These are phyloP conservation scores for Zaprionus bogoriensis DNA, from an alignment of 2,888 invertebrate species.

Conservation along the genomic window DNA sequence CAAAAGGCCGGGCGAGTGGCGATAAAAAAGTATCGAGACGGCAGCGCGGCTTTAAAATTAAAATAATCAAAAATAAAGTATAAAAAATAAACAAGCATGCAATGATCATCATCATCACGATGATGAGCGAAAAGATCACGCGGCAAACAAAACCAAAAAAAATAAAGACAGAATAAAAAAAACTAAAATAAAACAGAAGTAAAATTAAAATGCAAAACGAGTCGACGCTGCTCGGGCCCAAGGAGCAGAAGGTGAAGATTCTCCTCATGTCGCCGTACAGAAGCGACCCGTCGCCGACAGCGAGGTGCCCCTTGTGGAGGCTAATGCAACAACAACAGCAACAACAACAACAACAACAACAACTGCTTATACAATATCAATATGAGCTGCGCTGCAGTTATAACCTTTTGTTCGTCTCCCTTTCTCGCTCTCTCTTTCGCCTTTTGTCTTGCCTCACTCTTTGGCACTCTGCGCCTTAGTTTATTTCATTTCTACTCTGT, in stretches of 20 bases:
- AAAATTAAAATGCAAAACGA: slow-evolving; percentile 80
- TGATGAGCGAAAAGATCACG: slow-evolving; percentile 49
- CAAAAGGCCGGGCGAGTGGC: slow-evolving; percentile 63
- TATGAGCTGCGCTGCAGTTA: slow-evolving; percentile 61
- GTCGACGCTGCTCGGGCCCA: slow-evolving; percentile 46
- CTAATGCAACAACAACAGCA: slow-evolving; percentile 43
- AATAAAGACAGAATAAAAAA: slow-evolving; percentile 17
- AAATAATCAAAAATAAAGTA: slow-evolving; percentile 75
- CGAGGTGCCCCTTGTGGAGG: slow-evolving; percentile 34
- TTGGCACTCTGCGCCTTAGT: slow-evolving; percentile 39
- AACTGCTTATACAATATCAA: slow-evolving; percentile 58
- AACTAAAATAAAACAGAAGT: slow-evolving; percentile 27
- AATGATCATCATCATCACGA: slow-evolving; percentile 34
- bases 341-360: slow-evolving; percentile 13
- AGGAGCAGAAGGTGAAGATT: slow-evolving; percentile 34
- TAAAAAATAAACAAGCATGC: slow-evolving; percentile 61
- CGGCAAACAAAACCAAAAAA: slow-evolving; percentile 28
- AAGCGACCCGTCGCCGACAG: slow-evolving; percentile 54
- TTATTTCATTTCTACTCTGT: slow-evolving; percentile 20
- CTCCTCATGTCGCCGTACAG: slow-evolving; percentile 45
- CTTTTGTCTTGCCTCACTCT: slow-evolving; percentile 61
- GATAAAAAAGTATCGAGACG: slow-evolving; percentile 56
- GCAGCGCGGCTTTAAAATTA: slow-evolving; percentile 69
- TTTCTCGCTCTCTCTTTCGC: slow-evolving; percentile 25
- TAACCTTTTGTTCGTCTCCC: slow-evolving; percentile 55